Evolutionary conservation across 2,888 invertebrate genomes (phyloP), one percentile per base, ranked within the genome.

Genomic region (Sphecodes monilicornis): DNA sequence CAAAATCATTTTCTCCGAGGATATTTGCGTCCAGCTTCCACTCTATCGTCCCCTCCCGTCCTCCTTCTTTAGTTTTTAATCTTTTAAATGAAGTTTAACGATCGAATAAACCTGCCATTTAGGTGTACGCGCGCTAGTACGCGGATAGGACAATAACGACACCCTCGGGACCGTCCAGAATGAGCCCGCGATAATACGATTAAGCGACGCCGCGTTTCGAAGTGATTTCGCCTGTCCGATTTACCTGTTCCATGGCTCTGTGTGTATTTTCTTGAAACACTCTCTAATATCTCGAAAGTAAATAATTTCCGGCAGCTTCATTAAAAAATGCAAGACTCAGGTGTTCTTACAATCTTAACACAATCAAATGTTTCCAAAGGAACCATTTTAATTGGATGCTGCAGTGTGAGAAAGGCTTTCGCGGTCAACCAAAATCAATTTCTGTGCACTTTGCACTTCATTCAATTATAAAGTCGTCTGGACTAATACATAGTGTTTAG

Each of bases 161-260:
- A 87, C 93, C 92, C 94, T 79, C 82, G 80, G 93, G 93, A 93
- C 90, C 76, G 80, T 78, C 74, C 76, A 86, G 87, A 81, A 88
- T 88, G 87, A 88, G 88, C 87, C 83, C 75, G 77, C 66, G 88
- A 89, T 94, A 94, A 94, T 92, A 90, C 91, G 92, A 94, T 94
- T 94, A 94, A 90, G 83, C 86, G 88, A 86, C 85, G 88, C 86
- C 79, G 82, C 82, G 86, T 89, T 88, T 86, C 43, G 87, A 88
- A 88, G 90, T 87, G 87, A 87, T 89, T 91, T 90, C 43, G 87
- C 88, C 64, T 41, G 91, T 90, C 92, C 93, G 93, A 93, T 94
- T 94, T 93, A 93, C 93, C 92, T 91, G 89, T 88, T 16, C 16
- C 64, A 18, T 8, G 29, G 1, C 29, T 32, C 32, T 2, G 29